phyloP scores from a whole-genome alignment of 2,888 invertebrate species.

The Nemotelus nigrinus region DNA sequence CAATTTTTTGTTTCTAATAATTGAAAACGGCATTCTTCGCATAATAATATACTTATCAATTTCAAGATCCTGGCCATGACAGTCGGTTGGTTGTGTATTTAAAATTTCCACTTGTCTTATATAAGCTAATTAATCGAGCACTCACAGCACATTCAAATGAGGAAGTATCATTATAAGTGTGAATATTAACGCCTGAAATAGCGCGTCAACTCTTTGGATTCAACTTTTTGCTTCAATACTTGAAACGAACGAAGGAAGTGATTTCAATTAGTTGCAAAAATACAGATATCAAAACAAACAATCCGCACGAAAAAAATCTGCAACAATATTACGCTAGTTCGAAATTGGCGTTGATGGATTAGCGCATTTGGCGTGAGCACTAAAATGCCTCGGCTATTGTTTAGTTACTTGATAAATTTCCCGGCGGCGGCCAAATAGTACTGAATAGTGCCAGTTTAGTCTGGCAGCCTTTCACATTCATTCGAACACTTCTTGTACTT shows the following conservation, averaged over 20 bases:
- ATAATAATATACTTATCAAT: too few species aligned
- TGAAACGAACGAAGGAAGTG: slow-evolving; percentile 3
- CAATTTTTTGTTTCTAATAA: too few species aligned
- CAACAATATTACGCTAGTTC: background rate
- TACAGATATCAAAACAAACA: slow-evolving; percentile 1
- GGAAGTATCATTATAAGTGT: slow-evolving; percentile 11
- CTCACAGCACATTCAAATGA: background rate
- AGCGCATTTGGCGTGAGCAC: slow-evolving; percentile 5
- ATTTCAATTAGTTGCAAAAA: slow-evolving; percentile 29
- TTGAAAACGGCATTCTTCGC: too few species aligned
- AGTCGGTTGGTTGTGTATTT: background rate
- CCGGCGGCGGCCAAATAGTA: background rate
- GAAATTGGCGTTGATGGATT: slow-evolving; percentile 35
- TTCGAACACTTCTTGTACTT: slow-evolving; percentile 35
- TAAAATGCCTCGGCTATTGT: slow-evolving; percentile 24
- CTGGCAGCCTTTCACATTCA: slow-evolving; percentile 24
- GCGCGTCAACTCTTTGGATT: background rate
- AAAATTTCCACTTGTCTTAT: background rate
- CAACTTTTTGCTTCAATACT: slow-evolving; percentile 1
- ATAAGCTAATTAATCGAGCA: too few species aligned
- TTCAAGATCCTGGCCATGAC: too few species aligned
- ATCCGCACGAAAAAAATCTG: slow-evolving; percentile 16
- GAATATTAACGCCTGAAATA: slow-evolving; percentile 2
- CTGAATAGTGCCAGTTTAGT: background rate
- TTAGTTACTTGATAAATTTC: slow-evolving; percentile 31